Conservation (phyloP, 2,113 vertebrate genomes). For the Gymnogyps californianus region DNA sequence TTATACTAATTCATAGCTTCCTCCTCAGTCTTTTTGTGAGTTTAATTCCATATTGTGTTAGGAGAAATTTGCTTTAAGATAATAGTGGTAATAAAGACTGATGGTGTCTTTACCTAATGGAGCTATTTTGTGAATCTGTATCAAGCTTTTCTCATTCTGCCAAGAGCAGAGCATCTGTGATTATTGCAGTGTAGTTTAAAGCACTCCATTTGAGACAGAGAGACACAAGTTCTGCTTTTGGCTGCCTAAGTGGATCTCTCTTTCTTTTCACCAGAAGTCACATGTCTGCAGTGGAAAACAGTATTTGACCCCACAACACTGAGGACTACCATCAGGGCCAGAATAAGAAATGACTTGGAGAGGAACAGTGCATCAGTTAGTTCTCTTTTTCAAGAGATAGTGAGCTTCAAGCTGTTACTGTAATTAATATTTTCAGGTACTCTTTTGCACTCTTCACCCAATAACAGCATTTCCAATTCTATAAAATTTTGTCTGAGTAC, state of each 20-base stretch:
- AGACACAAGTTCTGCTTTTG: neutral
- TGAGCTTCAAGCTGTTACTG: neutral
- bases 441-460: neutral
- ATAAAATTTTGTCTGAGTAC: neutral
- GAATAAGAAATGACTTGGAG: neutral
- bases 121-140: conserved; percentile 18
- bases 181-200: conserved; percentile 6
- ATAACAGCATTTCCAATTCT: neutral
- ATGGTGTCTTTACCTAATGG: conserved; percentile 7
- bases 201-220: neutral
- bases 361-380: neutral
- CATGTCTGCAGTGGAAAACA: neutral
- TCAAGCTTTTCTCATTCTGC: conserved; percentile 34
- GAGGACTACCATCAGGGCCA: neutral
- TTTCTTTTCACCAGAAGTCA: neutral
- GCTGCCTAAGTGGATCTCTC: neutral
- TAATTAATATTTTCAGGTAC: neutral
- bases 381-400: neutral
- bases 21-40: neutral
- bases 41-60: neutral
- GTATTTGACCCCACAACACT: neutral
- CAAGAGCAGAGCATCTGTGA: conserved; percentile 58
- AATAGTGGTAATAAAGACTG: conserved; percentile 38
- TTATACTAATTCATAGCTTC: conserved; percentile 22
- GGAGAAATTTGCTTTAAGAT: conserved; percentile 38